Percentiles rank a stretch among this genome's conserved stretches.
Conservation (phyloP, 2,113 vertebrate species). For the Phaethornis superciliosus region DNA sequence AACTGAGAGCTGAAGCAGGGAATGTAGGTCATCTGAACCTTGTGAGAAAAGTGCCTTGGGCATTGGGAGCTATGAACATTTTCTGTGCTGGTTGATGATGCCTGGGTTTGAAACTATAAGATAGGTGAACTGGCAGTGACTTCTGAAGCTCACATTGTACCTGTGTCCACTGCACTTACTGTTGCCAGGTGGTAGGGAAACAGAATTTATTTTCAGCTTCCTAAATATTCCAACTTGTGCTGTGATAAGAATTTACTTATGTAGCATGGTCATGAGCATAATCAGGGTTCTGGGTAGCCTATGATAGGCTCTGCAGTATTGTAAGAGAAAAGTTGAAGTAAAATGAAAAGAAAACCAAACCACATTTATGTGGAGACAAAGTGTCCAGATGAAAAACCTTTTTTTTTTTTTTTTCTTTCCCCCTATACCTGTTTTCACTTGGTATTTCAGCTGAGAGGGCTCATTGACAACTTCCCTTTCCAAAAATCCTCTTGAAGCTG, state of each 20-base stretch:
- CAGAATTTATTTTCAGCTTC: neutral
- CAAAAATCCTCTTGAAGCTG: neutral
- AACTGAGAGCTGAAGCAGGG: constrained; percentile 16
- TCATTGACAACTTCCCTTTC: neutral
- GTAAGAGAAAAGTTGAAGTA: neutral
- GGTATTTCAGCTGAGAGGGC: neutral
- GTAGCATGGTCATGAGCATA: neutral
- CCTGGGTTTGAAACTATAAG: neutral
- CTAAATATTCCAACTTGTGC: neutral
- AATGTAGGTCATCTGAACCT: constrained; percentile 47
- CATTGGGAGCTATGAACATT: neutral
- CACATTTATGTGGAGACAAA: neutral
- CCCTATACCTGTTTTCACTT: neutral
- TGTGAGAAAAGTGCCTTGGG: neutral
- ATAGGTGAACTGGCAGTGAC: neutral
- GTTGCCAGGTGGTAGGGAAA: neutral
- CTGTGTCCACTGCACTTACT: neutral
- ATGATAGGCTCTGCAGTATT: neutral
- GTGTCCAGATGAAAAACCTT: neutral
- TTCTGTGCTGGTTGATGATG: neutral
- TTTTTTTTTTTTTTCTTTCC: too few relatives aligned
- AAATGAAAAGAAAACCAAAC: neutral
- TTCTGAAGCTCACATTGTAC: neutral
- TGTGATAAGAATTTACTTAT: neutral
- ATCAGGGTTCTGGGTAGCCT: neutral